Evolutionary conservation across 2,888 invertebrate species (phyloP), one percentile per base, ranked within the genome.

Genomic region (Villa cingulata): DNA sequence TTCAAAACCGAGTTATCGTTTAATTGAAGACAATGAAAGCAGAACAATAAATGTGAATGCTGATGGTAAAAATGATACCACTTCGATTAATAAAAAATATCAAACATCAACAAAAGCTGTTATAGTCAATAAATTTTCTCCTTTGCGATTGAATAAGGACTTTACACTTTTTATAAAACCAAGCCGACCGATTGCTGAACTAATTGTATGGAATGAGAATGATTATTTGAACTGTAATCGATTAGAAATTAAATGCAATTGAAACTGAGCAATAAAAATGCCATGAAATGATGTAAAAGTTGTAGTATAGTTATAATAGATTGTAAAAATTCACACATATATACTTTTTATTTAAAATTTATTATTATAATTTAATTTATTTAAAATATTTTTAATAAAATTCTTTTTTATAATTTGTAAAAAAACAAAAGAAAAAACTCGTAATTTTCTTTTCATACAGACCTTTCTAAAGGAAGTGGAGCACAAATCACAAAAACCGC

Each of bases 161-260:
- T 45, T 68, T 39, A 65, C 63, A 20, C 49, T 68, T 1, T 62
- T 63, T 49, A 54, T 68, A 29, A 68, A 68, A 51, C 65, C 68
- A 3, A 68, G 68, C 54, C 60, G 65, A 16, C 65, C 65, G 5
- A 64, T 68, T 46, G 68, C 66, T 3, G 59, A 68, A 50, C 50
- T 68, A 48, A 62, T 65, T 18, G 56, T 56, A 34, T 68, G 68
- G 68, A 63, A 62, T 51, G 54, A 58, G 15, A 61, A 62, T 16
- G 68, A 68, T 49, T 63, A 63, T n/a, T 57, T 54, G 18, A 59
- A 56, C 16, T 68, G 68, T 48, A 64, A 59, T 54, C 56, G 67
- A 17, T 50, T 68, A 46, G 68, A 68, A 56, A 59, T 68, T 18
- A 62, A 61, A 32, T 68, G 68, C 53, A 59, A 55, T 29, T 65